Evolutionary conservation across 2,888 invertebrate genomes (phyloP).

Genomic region (Zhengitettix transpicula): DNA sequence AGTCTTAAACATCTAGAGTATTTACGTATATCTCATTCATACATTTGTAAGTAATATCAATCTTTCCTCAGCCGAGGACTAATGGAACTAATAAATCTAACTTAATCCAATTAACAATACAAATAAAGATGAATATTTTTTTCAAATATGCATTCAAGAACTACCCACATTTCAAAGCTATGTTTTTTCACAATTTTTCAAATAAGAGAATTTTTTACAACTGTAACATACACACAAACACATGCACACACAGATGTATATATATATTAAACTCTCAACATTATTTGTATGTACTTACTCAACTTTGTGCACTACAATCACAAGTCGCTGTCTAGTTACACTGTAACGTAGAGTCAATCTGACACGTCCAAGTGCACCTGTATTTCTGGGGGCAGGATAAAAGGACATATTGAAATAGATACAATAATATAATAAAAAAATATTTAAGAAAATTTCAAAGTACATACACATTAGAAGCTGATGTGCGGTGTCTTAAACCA

Average conservation of each 20-base stretch:
- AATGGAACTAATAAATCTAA: no score
- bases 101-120: no score
- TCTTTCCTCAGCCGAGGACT: no score
- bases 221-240: no score
- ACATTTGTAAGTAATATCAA: no score
- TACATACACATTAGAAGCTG: background rate
- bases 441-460: background rate
- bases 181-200: background rate
- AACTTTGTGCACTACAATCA: slow-evolving; percentile 76
- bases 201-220: no score
- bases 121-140: no score
- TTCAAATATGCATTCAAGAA: no score
- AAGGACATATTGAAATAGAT: background rate
- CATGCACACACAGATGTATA: no score
- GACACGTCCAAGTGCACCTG: slow-evolving; percentile 65
- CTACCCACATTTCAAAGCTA: background rate
- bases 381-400: slow-evolving; percentile 36
- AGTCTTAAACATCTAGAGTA: no score
- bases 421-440: background rate
- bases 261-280: no score
- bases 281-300: slow-evolving; percentile 48
- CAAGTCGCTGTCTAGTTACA: slow-evolving; percentile 61
- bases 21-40: no score
- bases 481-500: background rate
- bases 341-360: slow-evolving; percentile 76